Conservation (phyloP, 1,140 invertebrate genomes). For the Bradynema listronoti region DNA sequence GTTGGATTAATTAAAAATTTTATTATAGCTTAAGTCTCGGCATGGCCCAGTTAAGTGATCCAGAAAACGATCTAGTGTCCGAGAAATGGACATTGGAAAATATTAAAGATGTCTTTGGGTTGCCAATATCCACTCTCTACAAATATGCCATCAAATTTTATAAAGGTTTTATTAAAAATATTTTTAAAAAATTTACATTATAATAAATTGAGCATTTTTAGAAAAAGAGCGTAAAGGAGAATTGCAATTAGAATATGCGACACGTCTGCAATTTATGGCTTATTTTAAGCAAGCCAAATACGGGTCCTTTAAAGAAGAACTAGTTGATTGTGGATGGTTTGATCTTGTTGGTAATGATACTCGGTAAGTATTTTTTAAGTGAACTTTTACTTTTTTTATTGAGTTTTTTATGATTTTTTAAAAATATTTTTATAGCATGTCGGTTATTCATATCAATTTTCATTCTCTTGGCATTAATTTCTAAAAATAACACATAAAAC, state of each 20-base stretch:
- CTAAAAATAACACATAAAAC: too few species aligned
- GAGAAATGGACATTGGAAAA: constrained; percentile 22
- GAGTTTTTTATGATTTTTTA: too few species aligned
- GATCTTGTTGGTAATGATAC: constrained; percentile 46
- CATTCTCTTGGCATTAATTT: too few species aligned
- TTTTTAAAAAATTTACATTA: not conserved
- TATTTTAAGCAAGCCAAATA: constrained; percentile 38
- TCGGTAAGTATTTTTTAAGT: too few species aligned
- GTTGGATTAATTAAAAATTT: too few species aligned
- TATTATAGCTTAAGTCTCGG: too few species aligned
- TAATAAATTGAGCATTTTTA: constrained; percentile 31
- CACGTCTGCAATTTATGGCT: constrained; percentile 39
- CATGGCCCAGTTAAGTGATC: too few species aligned
- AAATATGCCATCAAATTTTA: constrained; percentile 36
- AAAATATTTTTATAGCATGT: too few species aligned
- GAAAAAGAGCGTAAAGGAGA: constrained; percentile 35
- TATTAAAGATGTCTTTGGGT: constrained; percentile 27
- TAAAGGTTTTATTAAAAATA: constrained; percentile 25
- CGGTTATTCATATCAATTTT: too few species aligned
- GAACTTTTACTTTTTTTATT: too few species aligned
- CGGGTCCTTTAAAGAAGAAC: constrained; percentile 27
- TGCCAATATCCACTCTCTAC: constrained; percentile 27
- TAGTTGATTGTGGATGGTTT: constrained; percentile 33
- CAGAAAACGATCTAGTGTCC: too few species aligned
- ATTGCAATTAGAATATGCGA: constrained; percentile 36